Base-by-base conservation (phyloP, 2,113 vertebrate species). In the Chaetura pelagica region DNA sequence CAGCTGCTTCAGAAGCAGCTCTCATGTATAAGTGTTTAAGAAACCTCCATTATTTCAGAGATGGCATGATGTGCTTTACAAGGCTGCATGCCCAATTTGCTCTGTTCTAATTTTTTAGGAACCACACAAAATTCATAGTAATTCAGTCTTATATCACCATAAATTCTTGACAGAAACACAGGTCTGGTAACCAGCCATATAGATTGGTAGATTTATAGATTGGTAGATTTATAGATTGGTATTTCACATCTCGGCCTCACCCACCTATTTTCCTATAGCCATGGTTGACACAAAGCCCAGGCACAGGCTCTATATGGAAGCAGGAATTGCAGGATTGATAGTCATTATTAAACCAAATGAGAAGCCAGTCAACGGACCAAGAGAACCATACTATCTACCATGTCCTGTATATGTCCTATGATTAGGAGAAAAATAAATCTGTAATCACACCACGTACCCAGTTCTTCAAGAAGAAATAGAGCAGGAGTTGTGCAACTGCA, bases 321-420 rank as follows among this genome's bases (percentile, higher is more conserved):
- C 40, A 88, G 42, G 18, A 73, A 80, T 44, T 66, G 15, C 32
- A 19, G 22, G 35, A 76, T 87, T 87, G 79, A 87, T 3, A 69
- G 35, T 12, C 40, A 12, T 46, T 46, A 68, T 58, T 51, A 88
- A 90, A 86, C 7, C 23, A 74, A 73, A 87, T 4, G 26, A 92
- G 52, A 86, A 80, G 27, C 9, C 67, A 85, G 34, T 22, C 38
- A 94, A 79, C 0, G 0, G 42, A 87, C 32, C 20, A 38, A 44
- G 34, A 15, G 48, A 90, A 83, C 40, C 14, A 4, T 54, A 51
- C 2, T 17, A 57, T 12, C 2, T 0, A 52, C 24, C 26, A 40
- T 1, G 22, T 3, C 1, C 0, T 1, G 2, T 7, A 16, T 34
- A 75, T 29, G 63, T 73, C 55, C 15, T 19, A 14, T 4, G 4